Percentiles rank a stretch among this genome's conserved stretches.
phyloP scores from a whole-genome alignment of 2,888 invertebrate genomes.

The Cheilosia impressa region DNA sequence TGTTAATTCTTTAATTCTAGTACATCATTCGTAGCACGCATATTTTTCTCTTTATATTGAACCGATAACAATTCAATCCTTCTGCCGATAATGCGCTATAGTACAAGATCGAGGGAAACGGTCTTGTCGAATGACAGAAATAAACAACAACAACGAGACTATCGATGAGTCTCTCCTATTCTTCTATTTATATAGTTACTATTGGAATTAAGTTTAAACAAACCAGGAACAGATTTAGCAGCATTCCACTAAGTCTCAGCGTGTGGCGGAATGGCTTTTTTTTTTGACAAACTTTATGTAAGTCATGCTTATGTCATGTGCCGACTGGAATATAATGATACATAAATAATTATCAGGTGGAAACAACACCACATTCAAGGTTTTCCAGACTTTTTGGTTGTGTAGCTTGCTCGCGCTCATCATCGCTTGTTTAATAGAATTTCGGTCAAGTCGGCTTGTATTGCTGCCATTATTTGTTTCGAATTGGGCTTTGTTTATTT shows the following conservation, averaged over 20 bases:
- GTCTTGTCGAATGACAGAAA: not conserved
- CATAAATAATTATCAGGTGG: slow-evolving; percentile 17
- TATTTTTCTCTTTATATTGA: too few species aligned
- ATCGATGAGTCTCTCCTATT: slow-evolving; percentile 29
- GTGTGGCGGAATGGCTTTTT: not conserved
- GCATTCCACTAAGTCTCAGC: not conserved
- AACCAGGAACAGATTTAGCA: slow-evolving; percentile 6
- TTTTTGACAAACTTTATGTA: slow-evolving; percentile 9
- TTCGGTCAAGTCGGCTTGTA: slow-evolving; percentile 33
- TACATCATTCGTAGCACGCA: too few species aligned
- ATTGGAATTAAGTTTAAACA: slow-evolving; percentile 23
- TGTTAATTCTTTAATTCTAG: too few species aligned
- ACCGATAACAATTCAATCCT: too few species aligned
- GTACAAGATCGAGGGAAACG: not conserved
- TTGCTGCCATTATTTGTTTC: slow-evolving; percentile 17
- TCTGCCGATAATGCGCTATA: too few species aligned
- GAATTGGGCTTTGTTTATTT: slow-evolving; percentile 37
- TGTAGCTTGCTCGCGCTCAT: not conserved
- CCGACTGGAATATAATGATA: not conserved
- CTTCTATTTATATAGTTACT: slow-evolving; percentile 28
- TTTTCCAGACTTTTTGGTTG: not conserved
- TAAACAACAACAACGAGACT: not conserved
- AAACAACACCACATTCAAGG: slow-evolving; percentile 24
- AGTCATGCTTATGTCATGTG: slow-evolving; percentile 17
- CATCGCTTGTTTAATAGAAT: slow-evolving; percentile 13